phyloP scores from a whole-genome alignment of 1,140 invertebrate species.

The Drosophila oshimai region DNA sequence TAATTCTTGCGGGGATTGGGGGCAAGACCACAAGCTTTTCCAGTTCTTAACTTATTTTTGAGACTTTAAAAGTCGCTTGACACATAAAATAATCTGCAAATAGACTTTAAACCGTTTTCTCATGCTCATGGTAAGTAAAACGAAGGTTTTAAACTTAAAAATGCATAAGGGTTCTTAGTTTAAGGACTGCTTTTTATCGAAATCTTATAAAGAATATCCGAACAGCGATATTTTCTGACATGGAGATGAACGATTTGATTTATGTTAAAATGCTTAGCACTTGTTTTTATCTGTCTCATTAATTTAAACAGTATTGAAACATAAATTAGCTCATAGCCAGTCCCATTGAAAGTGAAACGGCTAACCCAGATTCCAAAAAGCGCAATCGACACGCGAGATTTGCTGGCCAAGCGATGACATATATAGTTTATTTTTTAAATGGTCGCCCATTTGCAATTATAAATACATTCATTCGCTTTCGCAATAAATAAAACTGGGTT shows the following conservation, averaged over 20 bases:
- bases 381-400: constrained; percentile 38
- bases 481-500: constrained; percentile 53
- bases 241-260: constrained; percentile 6
- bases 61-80: not conserved
- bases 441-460: constrained; percentile 32
- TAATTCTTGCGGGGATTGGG: constrained; percentile 14
- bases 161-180: too few species aligned
- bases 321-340: not conserved
- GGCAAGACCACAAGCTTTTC: constrained; percentile 8
- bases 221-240: constrained; percentile 3
- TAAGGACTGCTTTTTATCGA: too few species aligned
- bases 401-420: constrained; percentile 33
- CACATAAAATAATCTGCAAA: not conserved
- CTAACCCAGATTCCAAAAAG: constrained; percentile 9
- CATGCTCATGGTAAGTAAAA: too few species aligned
- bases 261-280: not conserved
- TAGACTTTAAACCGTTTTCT: too few species aligned
- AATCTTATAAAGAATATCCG: not conserved
- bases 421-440: constrained; percentile 43
- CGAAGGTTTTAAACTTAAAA: too few species aligned
- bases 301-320: not conserved
- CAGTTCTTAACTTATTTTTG: not conserved
- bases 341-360: constrained; percentile 36
- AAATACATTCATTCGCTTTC: constrained; percentile 18
- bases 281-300: not conserved